phyloP scores from a whole-genome alignment of 37 sponge, comb jelly and placozoan species.

The Halichondria panicea region DNA sequence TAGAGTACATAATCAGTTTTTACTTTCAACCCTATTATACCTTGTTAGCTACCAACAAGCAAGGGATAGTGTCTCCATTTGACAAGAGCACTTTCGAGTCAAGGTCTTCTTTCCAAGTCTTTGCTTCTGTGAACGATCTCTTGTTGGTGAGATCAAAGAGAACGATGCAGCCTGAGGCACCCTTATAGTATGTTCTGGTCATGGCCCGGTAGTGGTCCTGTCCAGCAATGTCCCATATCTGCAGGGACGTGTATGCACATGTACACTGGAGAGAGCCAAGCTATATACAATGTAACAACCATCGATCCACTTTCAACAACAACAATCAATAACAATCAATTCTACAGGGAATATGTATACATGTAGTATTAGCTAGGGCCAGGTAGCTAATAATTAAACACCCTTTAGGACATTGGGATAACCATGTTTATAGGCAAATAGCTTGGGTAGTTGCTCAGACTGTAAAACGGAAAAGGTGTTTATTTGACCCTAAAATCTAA shows the following conservation, averaged over 20 bases:
- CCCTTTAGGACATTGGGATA: too few relatives aligned
- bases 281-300: too few relatives aligned
- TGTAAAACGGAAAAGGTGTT: too few relatives aligned
- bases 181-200: constrained; percentile 48
- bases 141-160: constrained; percentile 64
- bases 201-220: constrained; percentile 37
- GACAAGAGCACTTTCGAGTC: constrained; percentile 57
- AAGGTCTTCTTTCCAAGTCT: constrained; percentile 54
- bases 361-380: too few relatives aligned
- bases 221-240: constrained; percentile 54
- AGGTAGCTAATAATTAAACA: too few relatives aligned
- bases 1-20: background rate
- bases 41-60: constrained; percentile 65
- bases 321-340: too few relatives aligned
- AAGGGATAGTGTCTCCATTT: constrained; percentile 40
- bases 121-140: constrained; percentile 31
- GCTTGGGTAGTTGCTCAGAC: too few relatives aligned
- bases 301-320: too few relatives aligned
- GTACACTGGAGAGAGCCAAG: too few relatives aligned
- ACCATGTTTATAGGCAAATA: too few relatives aligned
- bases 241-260: background rate
- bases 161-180: constrained; percentile 70
- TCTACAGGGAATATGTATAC: too few relatives aligned
- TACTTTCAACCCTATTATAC: constrained; percentile 20
- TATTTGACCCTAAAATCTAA: too few relatives aligned